A percentile compares a stretch with the other conserved stretches of the same genome.
Conservation (phyloP, 1,140 invertebrate species). For the Coptotermes formosanus region DNA sequence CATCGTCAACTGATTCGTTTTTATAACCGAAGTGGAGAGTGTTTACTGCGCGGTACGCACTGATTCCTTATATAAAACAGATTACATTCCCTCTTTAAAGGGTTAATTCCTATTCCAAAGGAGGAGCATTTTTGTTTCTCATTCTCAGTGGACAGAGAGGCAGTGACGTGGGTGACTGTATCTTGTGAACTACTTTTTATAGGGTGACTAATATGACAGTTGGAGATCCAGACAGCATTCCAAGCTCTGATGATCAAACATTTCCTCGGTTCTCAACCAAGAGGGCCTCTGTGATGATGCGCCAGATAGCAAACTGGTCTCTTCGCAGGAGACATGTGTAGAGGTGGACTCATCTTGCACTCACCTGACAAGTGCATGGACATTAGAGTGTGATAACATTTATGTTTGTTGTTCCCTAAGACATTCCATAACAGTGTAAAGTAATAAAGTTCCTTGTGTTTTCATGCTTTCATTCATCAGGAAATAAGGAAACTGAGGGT, state of each 20-base stretch:
- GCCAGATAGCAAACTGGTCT: slow-evolving; percentile 35
- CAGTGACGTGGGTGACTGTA: background rate
- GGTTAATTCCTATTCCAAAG: too few species aligned
- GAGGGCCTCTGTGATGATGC: slow-evolving; percentile 32
- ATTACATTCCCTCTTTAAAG: too few species aligned
- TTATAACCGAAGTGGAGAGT: too few species aligned
- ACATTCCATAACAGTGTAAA: background rate
- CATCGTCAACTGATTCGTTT: too few species aligned
- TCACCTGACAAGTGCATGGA: background rate
- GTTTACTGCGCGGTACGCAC: too few species aligned
- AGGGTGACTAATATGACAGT: slow-evolving; percentile 31
- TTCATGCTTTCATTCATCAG: slow-evolving; percentile 26
- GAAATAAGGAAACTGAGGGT: background rate
- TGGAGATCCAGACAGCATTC: slow-evolving; percentile 30
- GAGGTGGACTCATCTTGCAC: background rate
- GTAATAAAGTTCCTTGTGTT: slow-evolving; percentile 16
- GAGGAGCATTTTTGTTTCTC: background rate
- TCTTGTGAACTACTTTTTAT: slow-evolving; percentile 24
- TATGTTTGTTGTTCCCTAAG: background rate
- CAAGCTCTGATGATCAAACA: slow-evolving; percentile 30
- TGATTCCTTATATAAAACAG: too few species aligned
- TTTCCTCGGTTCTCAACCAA: slow-evolving; percentile 33
- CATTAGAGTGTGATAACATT: background rate
- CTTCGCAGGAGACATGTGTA: slow-evolving; percentile 34
- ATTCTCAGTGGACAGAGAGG: slow-evolving; percentile 8